Evolutionary conservation across 1,140 invertebrate genomes (phyloP).

Genomic region (Pachyrhynchus sulphureomaculatus): DNA sequence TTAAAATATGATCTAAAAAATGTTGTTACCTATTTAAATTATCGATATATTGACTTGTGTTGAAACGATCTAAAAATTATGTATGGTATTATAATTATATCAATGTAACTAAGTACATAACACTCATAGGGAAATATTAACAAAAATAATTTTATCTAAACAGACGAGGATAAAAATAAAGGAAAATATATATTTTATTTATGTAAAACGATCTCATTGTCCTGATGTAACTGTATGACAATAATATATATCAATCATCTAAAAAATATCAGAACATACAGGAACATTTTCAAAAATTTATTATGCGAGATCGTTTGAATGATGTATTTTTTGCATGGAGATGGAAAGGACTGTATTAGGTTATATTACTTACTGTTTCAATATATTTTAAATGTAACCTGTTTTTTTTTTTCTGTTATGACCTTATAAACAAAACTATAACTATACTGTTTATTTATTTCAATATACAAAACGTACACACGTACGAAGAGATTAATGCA

Average conservation of each 20-base stretch:
- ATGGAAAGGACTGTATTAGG: constrained; percentile 27
- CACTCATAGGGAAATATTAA: not conserved
- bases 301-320: constrained; percentile 16
- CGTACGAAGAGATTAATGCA: too few relatives aligned
- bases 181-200: constrained; percentile 1
- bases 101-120: not conserved
- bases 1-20: constrained; percentile 17
- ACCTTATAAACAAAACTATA: not conserved
- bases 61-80: too few relatives aligned
- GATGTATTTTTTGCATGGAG: constrained; percentile 9
- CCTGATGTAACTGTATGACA: constrained; percentile 21
- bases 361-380: constrained; percentile 28
- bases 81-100: too few relatives aligned
- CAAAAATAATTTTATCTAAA: not conserved
- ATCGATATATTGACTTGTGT: not conserved
- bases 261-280: constrained; percentile 20
- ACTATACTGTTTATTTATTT: too few relatives aligned
- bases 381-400: constrained; percentile 32
- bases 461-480: too few relatives aligned
- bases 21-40: constrained; percentile 24
- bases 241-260: constrained; percentile 27
- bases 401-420: not conserved
- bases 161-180: not conserved
- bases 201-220: constrained; percentile 19
- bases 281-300: constrained; percentile 9